Percentiles rank a stretch among this genome's conserved stretches.
Evolutionary conservation across 1,140 invertebrate genomes (phyloP).

Genomic region (Papilio helenus): DNA sequence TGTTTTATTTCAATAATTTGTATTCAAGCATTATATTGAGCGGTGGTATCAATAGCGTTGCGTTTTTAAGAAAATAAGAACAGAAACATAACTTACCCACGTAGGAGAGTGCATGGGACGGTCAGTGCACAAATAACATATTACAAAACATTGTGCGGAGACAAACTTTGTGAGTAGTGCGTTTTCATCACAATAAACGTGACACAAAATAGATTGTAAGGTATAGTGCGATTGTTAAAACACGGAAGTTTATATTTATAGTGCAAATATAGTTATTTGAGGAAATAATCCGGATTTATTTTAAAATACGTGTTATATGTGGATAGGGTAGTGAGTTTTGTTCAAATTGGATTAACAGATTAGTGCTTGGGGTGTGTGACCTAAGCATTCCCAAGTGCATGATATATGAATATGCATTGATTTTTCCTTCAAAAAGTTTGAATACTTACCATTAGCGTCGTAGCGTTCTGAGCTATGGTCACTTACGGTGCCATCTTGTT

Average conservation of each 20-base stretch:
- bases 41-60: not conserved
- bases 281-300: not conserved
- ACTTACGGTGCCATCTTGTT: slow-evolving; percentile 58
- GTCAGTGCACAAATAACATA: slow-evolving; percentile 50
- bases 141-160: slow-evolving; percentile 53
- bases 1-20: slow-evolving; percentile 26
- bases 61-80: slow-evolving; percentile 13
- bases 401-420: slow-evolving; percentile 4
- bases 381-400: slow-evolving; percentile 44
- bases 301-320: not conserved
- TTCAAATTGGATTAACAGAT: not conserved
- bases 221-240: slow-evolving; percentile 6
- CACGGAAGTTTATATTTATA: slow-evolving; percentile 13
- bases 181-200: slow-evolving; percentile 55
- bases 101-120: slow-evolving; percentile 37
- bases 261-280: slow-evolving; percentile 30
- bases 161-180: slow-evolving; percentile 59
- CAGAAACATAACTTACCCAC: slow-evolving; percentile 42
- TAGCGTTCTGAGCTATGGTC: slow-evolving; percentile 61
- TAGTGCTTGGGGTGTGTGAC: slow-evolving; percentile 35
- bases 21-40: slow-evolving; percentile 17
- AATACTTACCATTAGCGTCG: slow-evolving; percentile 59
- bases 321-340: not conserved
- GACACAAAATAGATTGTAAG: slow-evolving; percentile 38
- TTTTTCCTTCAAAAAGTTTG: not conserved